Percentiles rank a stretch among this genome's conserved stretches.
Evolutionary conservation across 2,113 vertebrate species (phyloP).

Genomic region (Ranitomeya imitator): DNA sequence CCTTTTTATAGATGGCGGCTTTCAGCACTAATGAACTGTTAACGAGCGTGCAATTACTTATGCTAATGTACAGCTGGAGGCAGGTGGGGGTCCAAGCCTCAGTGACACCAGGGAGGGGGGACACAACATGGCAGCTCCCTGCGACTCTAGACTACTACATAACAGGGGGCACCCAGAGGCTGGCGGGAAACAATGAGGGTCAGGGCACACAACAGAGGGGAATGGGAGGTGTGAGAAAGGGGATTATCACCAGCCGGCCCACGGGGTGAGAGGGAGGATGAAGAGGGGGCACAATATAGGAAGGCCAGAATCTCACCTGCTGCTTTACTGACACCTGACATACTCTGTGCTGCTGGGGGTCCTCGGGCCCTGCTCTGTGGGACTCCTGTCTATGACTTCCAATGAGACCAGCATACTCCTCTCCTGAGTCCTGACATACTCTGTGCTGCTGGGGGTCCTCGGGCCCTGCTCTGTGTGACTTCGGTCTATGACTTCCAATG

Average conservation of each 20-base stretch:
- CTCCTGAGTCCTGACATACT: background rate
- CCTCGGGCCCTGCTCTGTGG: too few relatives aligned
- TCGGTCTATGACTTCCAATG: too few relatives aligned
- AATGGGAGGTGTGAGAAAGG: too few relatives aligned
- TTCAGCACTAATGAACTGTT: conserved; percentile 47
- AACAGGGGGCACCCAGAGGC: background rate
- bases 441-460: background rate
- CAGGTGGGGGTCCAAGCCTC: conserved; percentile 43
- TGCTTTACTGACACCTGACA: background rate
- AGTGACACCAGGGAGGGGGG: background rate
- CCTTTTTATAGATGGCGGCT: conserved; percentile 54
- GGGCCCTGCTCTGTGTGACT: too few relatives aligned
- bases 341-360: background rate
- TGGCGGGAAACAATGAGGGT: background rate
- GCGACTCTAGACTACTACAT: background rate
- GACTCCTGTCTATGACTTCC: too few relatives aligned
- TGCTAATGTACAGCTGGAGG: conserved; percentile 54
- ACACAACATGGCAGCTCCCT: background rate
- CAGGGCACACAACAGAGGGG: too few relatives aligned
- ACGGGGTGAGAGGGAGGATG: too few relatives aligned
- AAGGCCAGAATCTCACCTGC: too few relatives aligned
- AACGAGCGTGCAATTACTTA: conserved; percentile 52
- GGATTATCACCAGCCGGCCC: too few relatives aligned
- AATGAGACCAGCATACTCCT: too few relatives aligned
- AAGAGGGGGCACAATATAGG: too few relatives aligned